Evolutionary conservation across 2,113 vertebrate genomes (phyloP).

Genomic region (Callipepla squamata): DNA sequence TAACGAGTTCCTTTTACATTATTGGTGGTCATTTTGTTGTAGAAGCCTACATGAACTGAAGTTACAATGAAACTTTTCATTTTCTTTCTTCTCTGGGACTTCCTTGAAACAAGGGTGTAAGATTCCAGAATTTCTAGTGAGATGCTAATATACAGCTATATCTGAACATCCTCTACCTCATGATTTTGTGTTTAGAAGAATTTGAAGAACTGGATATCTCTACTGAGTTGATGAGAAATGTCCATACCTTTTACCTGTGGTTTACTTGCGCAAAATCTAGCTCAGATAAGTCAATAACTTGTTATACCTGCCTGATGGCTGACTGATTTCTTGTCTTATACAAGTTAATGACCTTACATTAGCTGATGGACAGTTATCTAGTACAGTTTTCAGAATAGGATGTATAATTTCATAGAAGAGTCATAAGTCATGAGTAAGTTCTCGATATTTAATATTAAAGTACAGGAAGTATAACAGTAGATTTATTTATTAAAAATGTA

Average conservation of each 20-base stretch:
- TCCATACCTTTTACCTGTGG: neutral
- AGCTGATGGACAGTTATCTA: neutral
- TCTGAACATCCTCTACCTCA: conserved; percentile 48
- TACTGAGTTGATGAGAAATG: neutral
- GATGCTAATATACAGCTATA: conserved; percentile 67
- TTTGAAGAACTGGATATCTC: neutral
- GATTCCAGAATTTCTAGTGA: conserved; percentile 62
- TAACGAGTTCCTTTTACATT: conserved; percentile 45
- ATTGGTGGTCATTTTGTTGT: conserved; percentile 49
- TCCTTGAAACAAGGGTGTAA: conserved; percentile 58
- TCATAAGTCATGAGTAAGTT: neutral
- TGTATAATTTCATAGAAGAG: neutral
- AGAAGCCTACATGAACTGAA: conserved; percentile 50
- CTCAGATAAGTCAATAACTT: neutral
- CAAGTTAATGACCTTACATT: neutral
- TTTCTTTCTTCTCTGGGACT: conserved; percentile 50
- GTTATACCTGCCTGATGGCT: neutral
- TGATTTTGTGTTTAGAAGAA: conserved; percentile 24
- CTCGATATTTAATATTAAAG: neutral
- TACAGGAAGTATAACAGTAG: neutral
- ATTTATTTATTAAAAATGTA: neutral
- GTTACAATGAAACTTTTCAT: conserved; percentile 40
- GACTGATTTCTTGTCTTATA: neutral
- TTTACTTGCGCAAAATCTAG: neutral
- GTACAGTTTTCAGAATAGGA: neutral